Conservation (phyloP, 2,888 invertebrate species). For the Drosophila percnosoma region DNA sequence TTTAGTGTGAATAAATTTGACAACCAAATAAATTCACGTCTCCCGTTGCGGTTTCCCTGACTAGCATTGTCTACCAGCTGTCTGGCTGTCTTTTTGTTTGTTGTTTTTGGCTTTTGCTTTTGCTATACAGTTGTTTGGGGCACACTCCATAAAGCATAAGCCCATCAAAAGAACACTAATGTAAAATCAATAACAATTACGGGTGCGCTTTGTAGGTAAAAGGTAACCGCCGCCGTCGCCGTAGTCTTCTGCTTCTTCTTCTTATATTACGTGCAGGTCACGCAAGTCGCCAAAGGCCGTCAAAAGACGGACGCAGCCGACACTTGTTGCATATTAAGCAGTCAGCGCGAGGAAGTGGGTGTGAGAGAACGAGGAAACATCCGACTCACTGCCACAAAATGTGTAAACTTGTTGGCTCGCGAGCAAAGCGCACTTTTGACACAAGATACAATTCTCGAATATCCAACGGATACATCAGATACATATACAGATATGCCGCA, state of each 20-base stretch:
- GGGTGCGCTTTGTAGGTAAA: constrained; percentile 44
- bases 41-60: constrained; percentile 21
- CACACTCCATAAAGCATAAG: constrained; percentile 70
- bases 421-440: constrained; percentile 43
- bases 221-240: constrained; percentile 35
- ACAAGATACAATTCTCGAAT: constrained; percentile 8
- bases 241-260: background rate
- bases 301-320: constrained; percentile 34
- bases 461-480: constrained; percentile 30
- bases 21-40: background rate
- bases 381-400: constrained; percentile 1
- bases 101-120: constrained; percentile 23
- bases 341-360: constrained; percentile 54
- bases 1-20: constrained; percentile 14
- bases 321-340: constrained; percentile 75
- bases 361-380: constrained; percentile 4
- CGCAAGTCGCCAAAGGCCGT: constrained; percentile 51
- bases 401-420: constrained; percentile 63
- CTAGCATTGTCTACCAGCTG: constrained; percentile 42
- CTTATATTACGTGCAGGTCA: constrained; percentile 40
- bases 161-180: constrained; percentile 63
- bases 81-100: constrained; percentile 18
- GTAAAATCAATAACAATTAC: constrained; percentile 76
- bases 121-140: constrained; percentile 30
- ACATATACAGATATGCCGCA: constrained; percentile 23